phyloP scores from a whole-genome alignment of 2,797 vertebrate species.

The Argentina silus region DNA sequence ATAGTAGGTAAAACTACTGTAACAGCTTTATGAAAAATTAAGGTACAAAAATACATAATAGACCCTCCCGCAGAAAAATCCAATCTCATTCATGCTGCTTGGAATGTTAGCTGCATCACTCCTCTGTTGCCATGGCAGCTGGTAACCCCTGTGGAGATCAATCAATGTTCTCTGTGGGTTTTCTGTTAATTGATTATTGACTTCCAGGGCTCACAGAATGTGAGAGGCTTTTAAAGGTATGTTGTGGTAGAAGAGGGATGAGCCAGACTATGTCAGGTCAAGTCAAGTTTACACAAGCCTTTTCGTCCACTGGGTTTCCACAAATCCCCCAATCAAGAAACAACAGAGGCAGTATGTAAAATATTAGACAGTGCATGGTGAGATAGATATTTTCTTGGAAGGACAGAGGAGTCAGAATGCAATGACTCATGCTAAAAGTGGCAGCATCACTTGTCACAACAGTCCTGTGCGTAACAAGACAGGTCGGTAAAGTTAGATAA shows the following conservation, averaged over 20 bases:
- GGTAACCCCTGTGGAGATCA: not conserved
- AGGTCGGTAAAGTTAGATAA: not conserved
- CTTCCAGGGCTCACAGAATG: conserved; percentile 10
- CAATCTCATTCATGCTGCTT: not conserved
- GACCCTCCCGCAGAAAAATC: not conserved
- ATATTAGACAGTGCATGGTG: not conserved
- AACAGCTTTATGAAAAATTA: conserved; percentile 3
- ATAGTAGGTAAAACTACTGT: not conserved
- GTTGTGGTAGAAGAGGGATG: not conserved
- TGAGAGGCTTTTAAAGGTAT: conserved; percentile 5
- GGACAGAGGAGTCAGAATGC: not conserved
- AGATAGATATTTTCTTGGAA: not conserved
- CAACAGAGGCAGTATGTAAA: not conserved
- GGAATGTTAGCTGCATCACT: not conserved
- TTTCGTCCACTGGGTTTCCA: not conserved
- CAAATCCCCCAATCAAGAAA: not conserved
- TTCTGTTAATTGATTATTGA: not conserved
- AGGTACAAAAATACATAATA: not conserved
- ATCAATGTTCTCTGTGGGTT: not conserved
- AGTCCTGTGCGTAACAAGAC: not conserved
- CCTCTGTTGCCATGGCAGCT: conserved; percentile 34
- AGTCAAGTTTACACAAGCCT: not conserved
- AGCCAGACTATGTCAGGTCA: not conserved
- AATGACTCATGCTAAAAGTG: not conserved
- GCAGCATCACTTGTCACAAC: not conserved